A percentile compares a stretch with the other conserved stretches of the same genome.
These are phyloP conservation scores for Oeneis ivallda DNA, from an alignment of 2,888 invertebrate genomes.

Conservation along the genomic window DNA sequence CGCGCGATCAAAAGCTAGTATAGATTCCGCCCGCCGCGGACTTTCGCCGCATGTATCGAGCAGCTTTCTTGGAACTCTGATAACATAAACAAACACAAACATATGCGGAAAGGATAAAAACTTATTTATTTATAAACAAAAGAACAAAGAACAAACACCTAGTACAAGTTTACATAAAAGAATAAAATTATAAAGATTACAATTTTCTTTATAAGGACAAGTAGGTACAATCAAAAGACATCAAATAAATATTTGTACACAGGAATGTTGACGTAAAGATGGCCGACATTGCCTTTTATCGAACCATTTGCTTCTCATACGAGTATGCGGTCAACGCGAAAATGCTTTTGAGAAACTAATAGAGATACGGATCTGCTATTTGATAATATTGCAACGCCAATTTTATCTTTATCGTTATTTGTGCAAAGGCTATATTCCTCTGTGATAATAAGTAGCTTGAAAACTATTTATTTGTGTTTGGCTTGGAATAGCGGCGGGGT, in stretches of 20 bases:
- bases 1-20: no score
- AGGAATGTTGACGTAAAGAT: slow-evolving; percentile 9
- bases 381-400: not conserved
- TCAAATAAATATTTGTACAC: slow-evolving; percentile 6
- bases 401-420: not conserved
- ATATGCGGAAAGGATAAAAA: no score
- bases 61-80: no score
- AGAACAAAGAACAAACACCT: no score
- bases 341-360: slow-evolving; percentile 20
- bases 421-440: slow-evolving; percentile 5
- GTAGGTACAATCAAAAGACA: slow-evolving; percentile 2
- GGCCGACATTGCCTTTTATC: slow-evolving; percentile 11
- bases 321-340: slow-evolving; percentile 15
- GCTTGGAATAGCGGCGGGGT: slow-evolving; percentile 21
- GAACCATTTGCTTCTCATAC: slow-evolving; percentile 12
- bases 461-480: slow-evolving; percentile 8
- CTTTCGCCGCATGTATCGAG: no score
- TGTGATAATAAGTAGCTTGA: not conserved
- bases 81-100: no score
- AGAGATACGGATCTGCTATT: not conserved
- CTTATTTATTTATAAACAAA: no score
- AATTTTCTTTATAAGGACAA: no score
- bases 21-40: no score
- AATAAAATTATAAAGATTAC: no score
- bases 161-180: no score